phyloP scores from a whole-genome alignment of 2,797 vertebrate genomes.

The Sarcoramphus papa region DNA sequence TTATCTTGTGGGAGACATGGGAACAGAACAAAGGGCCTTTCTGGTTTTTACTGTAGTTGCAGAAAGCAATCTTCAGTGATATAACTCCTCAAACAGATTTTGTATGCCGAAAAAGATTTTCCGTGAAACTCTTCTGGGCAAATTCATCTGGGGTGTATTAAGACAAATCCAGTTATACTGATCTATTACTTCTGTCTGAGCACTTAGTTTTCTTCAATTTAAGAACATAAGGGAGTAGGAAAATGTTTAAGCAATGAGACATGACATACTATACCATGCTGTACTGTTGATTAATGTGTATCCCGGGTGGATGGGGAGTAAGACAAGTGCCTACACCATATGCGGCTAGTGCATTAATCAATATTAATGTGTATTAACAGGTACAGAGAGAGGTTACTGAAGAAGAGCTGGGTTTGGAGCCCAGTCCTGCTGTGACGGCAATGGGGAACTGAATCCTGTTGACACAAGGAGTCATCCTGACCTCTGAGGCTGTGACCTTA shows the following conservation, averaged over 20 bases:
- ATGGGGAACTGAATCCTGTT: not conserved
- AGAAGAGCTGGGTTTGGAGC: not conserved
- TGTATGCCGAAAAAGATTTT: conserved; percentile 2
- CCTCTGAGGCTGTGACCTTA: not conserved
- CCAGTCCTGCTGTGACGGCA: not conserved
- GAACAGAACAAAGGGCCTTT: not conserved
- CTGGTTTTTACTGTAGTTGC: not conserved
- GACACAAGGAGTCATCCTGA: not conserved
- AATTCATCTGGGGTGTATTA: conserved; percentile 56
- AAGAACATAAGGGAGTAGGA: conserved; percentile 42
- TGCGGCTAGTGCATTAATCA: conserved; percentile 32
- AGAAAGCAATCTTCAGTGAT: not conserved
- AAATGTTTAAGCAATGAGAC: conserved; percentile 57
- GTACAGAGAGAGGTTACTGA: not conserved
- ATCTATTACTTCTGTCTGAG: conserved; percentile 49
- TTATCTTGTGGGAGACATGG: not conserved
- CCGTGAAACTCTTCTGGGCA: not conserved
- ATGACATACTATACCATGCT: not conserved
- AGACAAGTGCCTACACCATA: conserved; percentile 20
- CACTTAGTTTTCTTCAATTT: conserved; percentile 47
- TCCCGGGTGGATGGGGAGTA: not conserved
- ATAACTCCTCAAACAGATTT: not conserved
- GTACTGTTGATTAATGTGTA: conserved; percentile 42
- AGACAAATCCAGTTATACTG: conserved; percentile 53
- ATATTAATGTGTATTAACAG: conserved; percentile 19